Base-by-base conservation (phyloP, 2,888 invertebrate species). In the Parnassius mnemosyne region DNA sequence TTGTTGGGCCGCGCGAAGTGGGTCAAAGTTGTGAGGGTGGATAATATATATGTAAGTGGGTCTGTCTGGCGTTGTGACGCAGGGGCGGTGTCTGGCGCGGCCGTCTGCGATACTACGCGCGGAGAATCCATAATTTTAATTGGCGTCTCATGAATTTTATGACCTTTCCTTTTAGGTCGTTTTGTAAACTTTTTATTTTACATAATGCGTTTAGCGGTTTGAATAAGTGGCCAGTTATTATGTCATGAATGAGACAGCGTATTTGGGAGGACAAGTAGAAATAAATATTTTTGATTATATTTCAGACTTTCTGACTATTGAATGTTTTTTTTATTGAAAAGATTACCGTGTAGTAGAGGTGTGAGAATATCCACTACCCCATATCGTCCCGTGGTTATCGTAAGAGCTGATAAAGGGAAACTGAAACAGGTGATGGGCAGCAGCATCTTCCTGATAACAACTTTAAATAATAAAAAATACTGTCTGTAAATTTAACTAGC, bases 1-100 rank as follows among this genome's bases (percentile, higher is more conserved):
- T 83, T 83, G 71, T 76, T 74, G 77, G 60, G 70, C 71, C 75
- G 70, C 71, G 60, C 60, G 60, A 84, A 87, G 77, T 88, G 67
- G 89, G 89, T 89, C 89, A 89, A 83, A 81, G 79, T 80, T 83
- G 77, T 70, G 68, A 74, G 63, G 66, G 70, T 55, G 60, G 54
- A 74, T 75, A 76, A 77, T 81, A 62, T 80, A 73, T 83, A 77
- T 78, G 80, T 76, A 80, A 78, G 79, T 83, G 69, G 80, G 80
- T 77, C 74, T 78, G 81, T 69, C 72, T 66, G 61, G 57, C 65
- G 58, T 53, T 47, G 47, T 42, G 61, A 53, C 53, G 53, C 46
- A 34, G 57, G 49, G 53, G 57, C 58, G 60, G 53, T 50, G 67
- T 66, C 67, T 69, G 67, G 66, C 59, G 59, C 54, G 34, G 55